phyloP scores from a whole-genome alignment of 2,797 vertebrate genomes.

The Bryconaethiops microstoma region DNA sequence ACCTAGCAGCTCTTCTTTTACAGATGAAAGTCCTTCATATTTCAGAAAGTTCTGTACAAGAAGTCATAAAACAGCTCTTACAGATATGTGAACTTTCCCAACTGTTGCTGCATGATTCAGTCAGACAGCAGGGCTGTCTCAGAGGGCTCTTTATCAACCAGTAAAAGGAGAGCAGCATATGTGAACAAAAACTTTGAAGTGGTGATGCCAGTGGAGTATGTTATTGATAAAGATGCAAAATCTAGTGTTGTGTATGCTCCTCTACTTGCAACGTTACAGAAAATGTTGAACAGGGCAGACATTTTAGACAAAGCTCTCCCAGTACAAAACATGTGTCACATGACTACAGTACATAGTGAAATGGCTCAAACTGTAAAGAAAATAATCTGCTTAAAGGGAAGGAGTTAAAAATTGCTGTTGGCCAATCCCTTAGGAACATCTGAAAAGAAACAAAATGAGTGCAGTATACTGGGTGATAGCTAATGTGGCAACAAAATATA shows the following conservation, averaged over 20 bases:
- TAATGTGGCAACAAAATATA: not conserved
- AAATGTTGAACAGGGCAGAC: constrained; percentile 2
- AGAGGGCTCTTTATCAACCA: constrained; percentile 36
- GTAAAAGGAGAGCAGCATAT: constrained; percentile 38
- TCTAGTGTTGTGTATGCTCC: constrained; percentile 39
- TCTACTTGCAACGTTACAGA: not conserved
- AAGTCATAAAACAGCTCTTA: constrained; percentile 40
- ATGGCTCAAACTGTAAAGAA: not conserved
- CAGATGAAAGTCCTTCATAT: constrained; percentile 52
- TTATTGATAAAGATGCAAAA: constrained; percentile 5
- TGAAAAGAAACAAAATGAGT: not conserved
- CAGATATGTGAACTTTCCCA: constrained; percentile 47
- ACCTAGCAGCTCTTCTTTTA: constrained; percentile 44
- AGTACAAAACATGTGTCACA: constrained; percentile 36
- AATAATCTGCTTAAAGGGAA: too few species aligned
- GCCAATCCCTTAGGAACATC: not conserved
- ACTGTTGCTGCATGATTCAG: constrained; percentile 41
- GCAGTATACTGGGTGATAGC: not conserved
- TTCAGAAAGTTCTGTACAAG: constrained; percentile 42
- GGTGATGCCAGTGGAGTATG: constrained; percentile 39
- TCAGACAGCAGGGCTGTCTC: too few species aligned
- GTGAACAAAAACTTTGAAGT: constrained; percentile 31
- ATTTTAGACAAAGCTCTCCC: constrained; percentile 36
- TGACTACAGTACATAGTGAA: constrained; percentile 24
- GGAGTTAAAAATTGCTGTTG: too few species aligned